phyloP scores from a whole-genome alignment of 2,888 invertebrate species.

The Charanyca ferruginea region DNA sequence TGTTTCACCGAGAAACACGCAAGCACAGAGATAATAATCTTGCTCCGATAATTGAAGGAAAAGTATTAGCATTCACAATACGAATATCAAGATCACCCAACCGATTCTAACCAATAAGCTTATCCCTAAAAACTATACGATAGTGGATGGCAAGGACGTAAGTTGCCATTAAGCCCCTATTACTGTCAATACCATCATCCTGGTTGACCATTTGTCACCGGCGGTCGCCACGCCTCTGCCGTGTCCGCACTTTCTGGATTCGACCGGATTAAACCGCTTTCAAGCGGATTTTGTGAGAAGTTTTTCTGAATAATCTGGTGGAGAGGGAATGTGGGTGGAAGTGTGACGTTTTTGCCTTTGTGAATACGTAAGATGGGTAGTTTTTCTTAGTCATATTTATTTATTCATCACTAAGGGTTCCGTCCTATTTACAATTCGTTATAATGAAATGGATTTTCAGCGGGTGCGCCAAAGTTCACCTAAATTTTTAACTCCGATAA shows the following conservation, averaged over 20 bases:
- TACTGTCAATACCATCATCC: conserved; percentile 81
- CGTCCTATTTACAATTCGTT: neutral
- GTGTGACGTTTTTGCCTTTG: conserved; percentile 26
- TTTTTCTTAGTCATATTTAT: conserved; percentile 15
- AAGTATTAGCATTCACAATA: neutral
- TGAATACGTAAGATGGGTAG: conserved; percentile 11
- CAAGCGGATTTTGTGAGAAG: conserved; percentile 59
- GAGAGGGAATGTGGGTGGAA: conserved; percentile 16
- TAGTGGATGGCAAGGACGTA: conserved; percentile 31
- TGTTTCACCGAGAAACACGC: neutral
- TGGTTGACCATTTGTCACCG: conserved; percentile 79
- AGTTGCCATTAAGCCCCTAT: conserved; percentile 68
- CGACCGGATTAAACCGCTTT: conserved; percentile 65
- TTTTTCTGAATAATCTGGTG: conserved; percentile 50
- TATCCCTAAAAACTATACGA: conserved; percentile 25
- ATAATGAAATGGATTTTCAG: neutral
- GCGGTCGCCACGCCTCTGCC: conserved; percentile 73
- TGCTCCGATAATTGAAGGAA: neutral
- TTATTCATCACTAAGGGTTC: conserved; percentile 6
- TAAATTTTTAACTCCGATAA: too few relatives aligned
- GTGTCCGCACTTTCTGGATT: conserved; percentile 70
- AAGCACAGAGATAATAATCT: too few relatives aligned
- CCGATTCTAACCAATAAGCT: conserved; percentile 37
- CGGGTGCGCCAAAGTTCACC: too few relatives aligned
- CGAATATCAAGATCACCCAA: conserved; percentile 15